phyloP scores from a whole-genome alignment of 2,797 vertebrate species.

The Mionectes olivaceus region DNA sequence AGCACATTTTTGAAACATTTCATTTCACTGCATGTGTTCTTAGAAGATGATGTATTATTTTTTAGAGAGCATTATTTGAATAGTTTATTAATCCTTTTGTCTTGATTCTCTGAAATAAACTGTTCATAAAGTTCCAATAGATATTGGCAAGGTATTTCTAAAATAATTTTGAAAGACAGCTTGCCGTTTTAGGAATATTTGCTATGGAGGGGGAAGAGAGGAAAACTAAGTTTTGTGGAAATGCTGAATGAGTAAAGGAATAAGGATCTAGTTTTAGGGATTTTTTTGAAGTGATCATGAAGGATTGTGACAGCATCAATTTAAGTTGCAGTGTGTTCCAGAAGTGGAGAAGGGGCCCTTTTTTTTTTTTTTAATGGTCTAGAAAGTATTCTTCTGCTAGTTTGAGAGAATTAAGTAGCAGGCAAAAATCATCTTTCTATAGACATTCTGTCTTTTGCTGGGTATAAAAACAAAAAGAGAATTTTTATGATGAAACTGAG shows the following conservation, averaged over 20 bases:
- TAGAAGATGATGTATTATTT: background rate
- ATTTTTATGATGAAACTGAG: background rate
- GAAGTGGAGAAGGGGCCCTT: background rate
- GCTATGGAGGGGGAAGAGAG: background rate
- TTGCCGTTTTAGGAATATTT: background rate
- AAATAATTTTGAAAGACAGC: background rate
- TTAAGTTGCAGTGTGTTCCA: background rate
- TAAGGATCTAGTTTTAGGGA: background rate
- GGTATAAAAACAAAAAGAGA: background rate
- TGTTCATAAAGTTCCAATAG: background rate
- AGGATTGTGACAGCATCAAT: background rate
- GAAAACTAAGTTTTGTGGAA: background rate
- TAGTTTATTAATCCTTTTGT: background rate
- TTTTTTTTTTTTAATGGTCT: background rate
- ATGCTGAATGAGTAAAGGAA: background rate
- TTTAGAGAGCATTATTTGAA: background rate
- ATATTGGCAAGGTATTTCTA: background rate
- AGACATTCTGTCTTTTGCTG: background rate
- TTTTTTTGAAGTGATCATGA: background rate
- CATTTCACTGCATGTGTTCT: background rate
- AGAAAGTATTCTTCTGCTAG: background rate
- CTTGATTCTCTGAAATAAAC: background rate
- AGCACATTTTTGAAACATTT: background rate
- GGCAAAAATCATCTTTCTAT: background rate
- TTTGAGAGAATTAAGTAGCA: background rate